Percentiles rank a stretch among this genome's conserved stretches.
phyloP scores from a whole-genome alignment of 1,140 invertebrate species.

The Sarcophaga peregrina region DNA sequence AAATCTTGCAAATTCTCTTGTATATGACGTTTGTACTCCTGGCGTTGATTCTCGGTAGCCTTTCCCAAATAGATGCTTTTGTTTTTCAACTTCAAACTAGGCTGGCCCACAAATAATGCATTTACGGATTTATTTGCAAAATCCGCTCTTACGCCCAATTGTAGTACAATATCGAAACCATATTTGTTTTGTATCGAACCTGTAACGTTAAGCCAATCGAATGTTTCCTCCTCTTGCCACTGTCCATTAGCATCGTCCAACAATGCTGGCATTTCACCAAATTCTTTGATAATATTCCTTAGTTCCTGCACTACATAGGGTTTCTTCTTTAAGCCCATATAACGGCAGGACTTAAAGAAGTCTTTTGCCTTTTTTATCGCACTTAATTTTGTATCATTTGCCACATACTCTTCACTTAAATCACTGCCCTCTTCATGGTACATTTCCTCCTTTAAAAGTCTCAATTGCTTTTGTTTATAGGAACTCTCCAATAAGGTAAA shows the following conservation, averaged over 20 bases:
- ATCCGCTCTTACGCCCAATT: conserved; percentile 47
- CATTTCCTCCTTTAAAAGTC: conserved; percentile 51
- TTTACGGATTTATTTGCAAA: conserved; percentile 36
- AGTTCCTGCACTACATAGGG: conserved; percentile 35
- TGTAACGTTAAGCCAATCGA: conserved; percentile 56
- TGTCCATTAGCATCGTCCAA: conserved; percentile 28
- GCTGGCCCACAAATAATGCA: conserved; percentile 56
- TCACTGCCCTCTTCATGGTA: conserved; percentile 44
- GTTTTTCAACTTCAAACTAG: conserved; percentile 36
- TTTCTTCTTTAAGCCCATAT: conserved; percentile 44
- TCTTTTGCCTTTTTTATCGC: conserved; percentile 50
- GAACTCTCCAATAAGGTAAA: conserved; percentile 51
- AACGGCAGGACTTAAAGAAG: conserved; percentile 58
- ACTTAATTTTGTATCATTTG: not conserved
- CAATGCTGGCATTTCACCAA: conserved; percentile 54
- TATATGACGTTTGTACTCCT: conserved; percentile 43
- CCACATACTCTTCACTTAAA: conserved; percentile 45
- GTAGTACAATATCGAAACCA: conserved; percentile 55
- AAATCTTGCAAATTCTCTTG: conserved; percentile 45
- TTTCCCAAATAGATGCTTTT: conserved; percentile 42
- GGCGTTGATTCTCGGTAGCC: conserved; percentile 39
- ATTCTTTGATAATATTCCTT: conserved; percentile 52
- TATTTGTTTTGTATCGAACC: conserved; percentile 54
- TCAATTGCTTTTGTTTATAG: conserved; percentile 56
- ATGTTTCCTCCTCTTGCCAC: conserved; percentile 45